Percentiles rank a stretch among this genome's conserved stretches.
These are phyloP conservation scores for Caracal caracal DNA, from an alignment of 2,113 vertebrate species.

Conservation along the genomic window DNA sequence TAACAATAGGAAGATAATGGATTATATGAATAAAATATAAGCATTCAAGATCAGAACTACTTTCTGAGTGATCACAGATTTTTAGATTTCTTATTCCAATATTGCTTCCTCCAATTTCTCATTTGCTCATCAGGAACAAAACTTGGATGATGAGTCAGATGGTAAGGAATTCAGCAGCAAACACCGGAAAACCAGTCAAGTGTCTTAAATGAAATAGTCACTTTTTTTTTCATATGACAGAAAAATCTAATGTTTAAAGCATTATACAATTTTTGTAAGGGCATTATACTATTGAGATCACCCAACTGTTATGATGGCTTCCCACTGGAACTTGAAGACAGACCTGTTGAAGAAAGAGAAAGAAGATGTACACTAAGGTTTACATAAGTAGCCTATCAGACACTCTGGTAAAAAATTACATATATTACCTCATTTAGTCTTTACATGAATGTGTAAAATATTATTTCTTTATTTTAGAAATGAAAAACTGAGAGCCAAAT, in stretches of 20 bases:
- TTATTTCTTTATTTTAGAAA: background rate
- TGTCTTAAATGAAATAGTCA: background rate
- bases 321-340: background rate
- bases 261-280: background rate
- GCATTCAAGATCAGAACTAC: background rate
- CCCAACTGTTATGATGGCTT: background rate
- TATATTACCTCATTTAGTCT: background rate
- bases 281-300: background rate
- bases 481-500: background rate
- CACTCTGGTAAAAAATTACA: background rate
- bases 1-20: background rate
- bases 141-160: background rate
- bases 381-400: background rate
- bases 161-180: background rate
- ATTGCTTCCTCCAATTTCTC: background rate
- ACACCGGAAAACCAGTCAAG: background rate
- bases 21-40: background rate
- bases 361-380: background rate
- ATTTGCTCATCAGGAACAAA: background rate
- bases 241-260: background rate
- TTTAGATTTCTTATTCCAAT: background rate
- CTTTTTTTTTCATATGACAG: background rate
- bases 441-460: background rate
- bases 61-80: background rate
- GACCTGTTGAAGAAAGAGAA: background rate